phyloP scores from a whole-genome alignment of 2,113 vertebrate genomes.

The Mionectes macconnelli region DNA sequence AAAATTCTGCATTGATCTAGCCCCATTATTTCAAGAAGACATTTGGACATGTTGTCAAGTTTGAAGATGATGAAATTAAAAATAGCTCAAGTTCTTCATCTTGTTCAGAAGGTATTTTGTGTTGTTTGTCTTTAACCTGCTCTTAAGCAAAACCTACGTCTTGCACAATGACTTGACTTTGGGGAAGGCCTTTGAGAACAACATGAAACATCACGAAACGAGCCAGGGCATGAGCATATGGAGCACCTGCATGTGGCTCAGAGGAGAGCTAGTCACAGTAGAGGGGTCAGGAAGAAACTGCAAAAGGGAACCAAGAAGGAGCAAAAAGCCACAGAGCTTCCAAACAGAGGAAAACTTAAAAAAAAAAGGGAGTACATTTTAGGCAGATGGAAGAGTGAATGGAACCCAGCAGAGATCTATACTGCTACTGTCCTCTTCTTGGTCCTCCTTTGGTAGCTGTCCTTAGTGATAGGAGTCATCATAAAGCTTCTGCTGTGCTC shows the following conservation, averaged over 20 bases:
- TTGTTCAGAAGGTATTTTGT: neutral
- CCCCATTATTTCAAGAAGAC: neutral
- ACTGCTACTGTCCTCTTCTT: neutral
- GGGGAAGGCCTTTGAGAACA: neutral
- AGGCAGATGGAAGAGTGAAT: neutral
- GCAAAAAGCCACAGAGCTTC: neutral
- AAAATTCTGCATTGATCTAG: neutral
- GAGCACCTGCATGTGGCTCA: neutral
- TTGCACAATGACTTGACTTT: neutral
- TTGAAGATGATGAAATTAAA: slow-evolving; percentile 9
- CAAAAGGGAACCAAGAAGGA: neutral
- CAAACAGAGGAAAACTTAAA: neutral
- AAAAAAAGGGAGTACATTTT: neutral
- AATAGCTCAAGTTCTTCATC: neutral
- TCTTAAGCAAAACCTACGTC: neutral
- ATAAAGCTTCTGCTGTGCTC: neutral
- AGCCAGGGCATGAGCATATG: neutral
- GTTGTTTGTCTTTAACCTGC: neutral
- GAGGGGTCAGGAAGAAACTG: neutral
- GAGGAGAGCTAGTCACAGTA: neutral
- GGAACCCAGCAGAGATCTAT: neutral
- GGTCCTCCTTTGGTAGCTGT: neutral
- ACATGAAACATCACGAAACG: neutral
- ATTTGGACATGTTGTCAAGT: neutral
- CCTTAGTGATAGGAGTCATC: neutral